Evolutionary conservation across 2,888 invertebrate genomes (phyloP).

Genomic region (Nematopogon swammerdamellus): DNA sequence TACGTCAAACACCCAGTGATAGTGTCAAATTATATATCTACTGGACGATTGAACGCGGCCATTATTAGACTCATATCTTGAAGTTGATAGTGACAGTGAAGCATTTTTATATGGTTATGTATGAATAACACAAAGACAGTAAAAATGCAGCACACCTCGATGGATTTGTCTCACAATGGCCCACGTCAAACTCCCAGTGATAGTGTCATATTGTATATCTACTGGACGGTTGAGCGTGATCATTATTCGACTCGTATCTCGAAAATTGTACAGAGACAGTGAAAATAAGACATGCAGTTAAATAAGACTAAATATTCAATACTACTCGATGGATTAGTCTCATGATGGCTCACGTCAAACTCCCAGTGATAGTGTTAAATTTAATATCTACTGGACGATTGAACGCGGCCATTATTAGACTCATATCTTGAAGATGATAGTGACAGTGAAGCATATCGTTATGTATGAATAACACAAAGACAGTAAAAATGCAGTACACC

Average conservation of each 20-base stretch:
- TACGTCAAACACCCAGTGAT: slow-evolving; percentile 12
- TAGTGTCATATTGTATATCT: slow-evolving; percentile 16
- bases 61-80: slow-evolving; percentile 9
- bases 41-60: slow-evolving; percentile 5
- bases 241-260: background rate
- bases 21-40: slow-evolving; percentile 8
- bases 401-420: background rate
- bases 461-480: slow-evolving; percentile 8
- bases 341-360: slow-evolving; percentile 7
- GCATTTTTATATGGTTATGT: too few species aligned
- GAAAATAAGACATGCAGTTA: too few species aligned
- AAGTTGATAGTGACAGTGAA: too few species aligned
- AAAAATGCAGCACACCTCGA: too few species aligned
- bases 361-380: slow-evolving; percentile 23
- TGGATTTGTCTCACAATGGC: background rate
- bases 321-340: background rate
- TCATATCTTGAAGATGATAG: background rate
- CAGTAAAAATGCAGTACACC: too few species aligned
- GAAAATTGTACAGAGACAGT: too few species aligned
- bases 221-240: slow-evolving; percentile 9
- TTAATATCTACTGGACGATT: slow-evolving; percentile 10
- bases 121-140: slow-evolving; percentile 8
- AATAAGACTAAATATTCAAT: background rate
- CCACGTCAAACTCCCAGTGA: slow-evolving; percentile 20
- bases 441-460: background rate